These are phyloP conservation scores for Orientallactaga sibirica DNA, from an alignment of 2,797 vertebrate genomes.

Conservation along the genomic window DNA sequence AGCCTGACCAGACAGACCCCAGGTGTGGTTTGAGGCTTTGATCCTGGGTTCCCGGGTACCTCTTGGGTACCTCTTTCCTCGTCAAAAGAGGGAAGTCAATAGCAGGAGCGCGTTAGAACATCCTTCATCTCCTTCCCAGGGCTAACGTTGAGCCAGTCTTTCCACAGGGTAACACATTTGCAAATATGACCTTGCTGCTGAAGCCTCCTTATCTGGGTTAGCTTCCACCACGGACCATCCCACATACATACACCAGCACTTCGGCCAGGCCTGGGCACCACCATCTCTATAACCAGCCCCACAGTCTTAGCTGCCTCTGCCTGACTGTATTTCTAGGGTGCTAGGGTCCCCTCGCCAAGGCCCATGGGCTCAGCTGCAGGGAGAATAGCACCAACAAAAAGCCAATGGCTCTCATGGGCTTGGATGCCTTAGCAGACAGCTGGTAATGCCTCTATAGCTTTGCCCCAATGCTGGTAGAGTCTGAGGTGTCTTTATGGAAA, in stretches of 20 bases:
- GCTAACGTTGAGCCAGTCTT: neutral
- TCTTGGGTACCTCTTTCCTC: neutral
- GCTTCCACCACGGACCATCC: neutral
- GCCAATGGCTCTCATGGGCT: neutral
- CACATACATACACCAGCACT: too few relatives aligned
- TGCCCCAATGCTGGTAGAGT: neutral
- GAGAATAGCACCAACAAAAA: neutral
- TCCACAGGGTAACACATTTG: neutral
- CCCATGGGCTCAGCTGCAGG: neutral
- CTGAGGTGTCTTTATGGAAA: neutral
- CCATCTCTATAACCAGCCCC: neutral
- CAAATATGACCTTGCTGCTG: neutral
- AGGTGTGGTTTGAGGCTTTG: neutral
- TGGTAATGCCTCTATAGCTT: neutral
- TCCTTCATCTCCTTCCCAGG: neutral
- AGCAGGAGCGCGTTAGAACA: neutral
- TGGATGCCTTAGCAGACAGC: neutral
- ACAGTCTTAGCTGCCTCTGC: neutral
- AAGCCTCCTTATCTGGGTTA: neutral
- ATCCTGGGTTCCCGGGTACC: neutral
- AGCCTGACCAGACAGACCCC: neutral
- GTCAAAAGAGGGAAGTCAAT: neutral
- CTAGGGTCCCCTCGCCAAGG: neutral
- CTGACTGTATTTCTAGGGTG: neutral
- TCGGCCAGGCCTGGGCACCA: neutral